Percentiles rank a stretch among this genome's conserved stretches.
Conservation (phyloP, 2,797 vertebrate genomes). For the Coreius guichenoti region DNA sequence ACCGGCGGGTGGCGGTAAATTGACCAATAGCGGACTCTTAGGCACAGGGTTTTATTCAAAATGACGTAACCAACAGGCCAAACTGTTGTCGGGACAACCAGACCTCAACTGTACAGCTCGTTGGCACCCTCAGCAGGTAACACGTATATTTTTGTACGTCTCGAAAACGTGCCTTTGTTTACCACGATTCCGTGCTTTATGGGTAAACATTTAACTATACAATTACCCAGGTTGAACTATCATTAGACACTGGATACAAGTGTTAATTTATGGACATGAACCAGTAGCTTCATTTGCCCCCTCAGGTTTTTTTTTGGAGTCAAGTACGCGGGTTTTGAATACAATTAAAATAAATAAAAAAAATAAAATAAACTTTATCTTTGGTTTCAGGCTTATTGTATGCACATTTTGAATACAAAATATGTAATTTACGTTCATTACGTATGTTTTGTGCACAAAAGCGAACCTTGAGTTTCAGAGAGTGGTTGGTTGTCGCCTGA, state of each 20-base stretch:
- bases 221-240: not conserved
- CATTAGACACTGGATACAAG: not conserved
- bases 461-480: not conserved
- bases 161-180: not conserved
- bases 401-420: not conserved
- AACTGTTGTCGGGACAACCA: not conserved
- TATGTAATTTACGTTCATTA: not conserved
- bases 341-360: not conserved
- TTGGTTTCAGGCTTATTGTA: not conserved
- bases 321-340: not conserved
- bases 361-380: not conserved
- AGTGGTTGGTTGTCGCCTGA: not conserved
- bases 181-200: not conserved
- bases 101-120: not conserved
- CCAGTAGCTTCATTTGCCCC: not conserved
- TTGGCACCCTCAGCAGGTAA: slow-evolving; percentile 52
- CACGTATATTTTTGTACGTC: not conserved
- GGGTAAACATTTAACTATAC: not conserved
- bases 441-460: not conserved
- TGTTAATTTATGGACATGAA: not conserved
- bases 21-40: slow-evolving; percentile 46
- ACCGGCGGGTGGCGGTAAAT: not conserved
- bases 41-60: slow-evolving; percentile 30
- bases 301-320: not conserved
- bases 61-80: slow-evolving; percentile 47